Percentiles rank a stretch among this genome's conserved stretches.
These are phyloP conservation scores for Drosophila bocki DNA, from an alignment of 1,140 invertebrate genomes.

Conservation along the genomic window DNA sequence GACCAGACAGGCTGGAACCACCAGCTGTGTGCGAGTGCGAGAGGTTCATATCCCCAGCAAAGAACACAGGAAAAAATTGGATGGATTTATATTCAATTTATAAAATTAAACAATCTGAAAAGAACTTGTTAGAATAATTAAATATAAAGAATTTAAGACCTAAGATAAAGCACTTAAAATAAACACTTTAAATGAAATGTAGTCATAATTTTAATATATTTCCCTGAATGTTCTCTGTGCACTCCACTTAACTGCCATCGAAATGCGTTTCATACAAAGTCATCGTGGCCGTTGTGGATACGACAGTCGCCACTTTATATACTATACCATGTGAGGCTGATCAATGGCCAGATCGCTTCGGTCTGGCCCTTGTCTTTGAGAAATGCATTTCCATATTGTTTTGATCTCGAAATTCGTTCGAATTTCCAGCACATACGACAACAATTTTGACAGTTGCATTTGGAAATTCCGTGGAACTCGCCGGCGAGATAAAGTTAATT, in stretches of 20 bases:
- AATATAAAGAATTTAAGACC: neutral
- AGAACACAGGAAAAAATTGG: neutral
- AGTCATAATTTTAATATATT: too few relatives aligned
- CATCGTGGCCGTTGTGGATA: constrained; percentile 65
- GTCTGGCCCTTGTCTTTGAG: constrained; percentile 61
- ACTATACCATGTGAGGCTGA: constrained; percentile 60
- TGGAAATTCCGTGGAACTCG: constrained; percentile 71
- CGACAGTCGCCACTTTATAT: constrained; percentile 82
- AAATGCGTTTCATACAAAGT: constrained; percentile 77
- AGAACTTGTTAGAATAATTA: neutral
- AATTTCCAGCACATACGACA: constrained; percentile 65
- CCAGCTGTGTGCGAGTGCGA: constrained; percentile 58
- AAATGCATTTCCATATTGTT: constrained; percentile 81
- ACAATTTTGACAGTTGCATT: constrained; percentile 80
- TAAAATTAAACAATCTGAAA: neutral
- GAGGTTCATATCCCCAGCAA: neutral
- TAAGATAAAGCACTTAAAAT: neutral
- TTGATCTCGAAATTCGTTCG: constrained; percentile 79
- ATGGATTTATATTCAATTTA: neutral
- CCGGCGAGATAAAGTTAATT: constrained; percentile 74
- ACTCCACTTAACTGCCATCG: constrained; percentile 52
- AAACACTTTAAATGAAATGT: too few relatives aligned
- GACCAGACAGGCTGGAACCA: constrained; percentile 77
- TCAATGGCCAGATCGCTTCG: constrained; percentile 62
- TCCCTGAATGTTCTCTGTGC: constrained; percentile 1